Evolutionary conservation across 2,888 invertebrate genomes (phyloP), one percentile per base, ranked within the genome.

Genomic region (Rhagonycha fulva): DNA sequence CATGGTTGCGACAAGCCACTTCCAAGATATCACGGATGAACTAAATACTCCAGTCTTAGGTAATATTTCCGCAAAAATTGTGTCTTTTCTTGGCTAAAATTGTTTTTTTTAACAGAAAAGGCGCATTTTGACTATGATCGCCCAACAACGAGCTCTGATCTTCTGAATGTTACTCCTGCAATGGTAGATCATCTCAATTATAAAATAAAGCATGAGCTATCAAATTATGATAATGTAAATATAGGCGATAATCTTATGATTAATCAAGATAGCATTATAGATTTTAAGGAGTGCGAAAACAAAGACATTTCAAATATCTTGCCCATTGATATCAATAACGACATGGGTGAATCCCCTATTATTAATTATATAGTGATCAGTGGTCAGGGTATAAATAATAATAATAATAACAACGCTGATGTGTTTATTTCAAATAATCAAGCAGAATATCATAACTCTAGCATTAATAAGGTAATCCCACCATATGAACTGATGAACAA

Each of bases 1-100:
- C 86, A 89, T 87, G 89, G 89, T 87, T 87, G 89, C 87, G 87
- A 86, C 84, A 88, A 89, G 86, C 87, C 88, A 86, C 87, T 81
- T 75, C 70, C 81, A 78, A 82, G 84, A 77, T 82, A 82, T 77
- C 84, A 82, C 82, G 85, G 87, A 87, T 87, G 87, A 87, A 85
- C 83, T 87, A 71, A 85, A 85, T 80, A 87, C 87, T 60, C 86
- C 87, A 19, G 82, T 84, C 80, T 84, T 86, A 80, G 86, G 87
- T 87, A 82, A 84, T 83, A 82, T 66, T 61, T 83, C 1, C 14
- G 26, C 11, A n/a, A 28, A 23, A 68, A n/a, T 14, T 14, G 24
- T n/a, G 26, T 28, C 11, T 24, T 14, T 24, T 14, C 3, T 5
- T n/a, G 2, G 7, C n/a, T 47, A 47, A 47, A 9, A 7, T 47